Base-by-base conservation (phyloP, 2,797 vertebrate genomes). In the Acrocephalus scirpaceus region DNA sequence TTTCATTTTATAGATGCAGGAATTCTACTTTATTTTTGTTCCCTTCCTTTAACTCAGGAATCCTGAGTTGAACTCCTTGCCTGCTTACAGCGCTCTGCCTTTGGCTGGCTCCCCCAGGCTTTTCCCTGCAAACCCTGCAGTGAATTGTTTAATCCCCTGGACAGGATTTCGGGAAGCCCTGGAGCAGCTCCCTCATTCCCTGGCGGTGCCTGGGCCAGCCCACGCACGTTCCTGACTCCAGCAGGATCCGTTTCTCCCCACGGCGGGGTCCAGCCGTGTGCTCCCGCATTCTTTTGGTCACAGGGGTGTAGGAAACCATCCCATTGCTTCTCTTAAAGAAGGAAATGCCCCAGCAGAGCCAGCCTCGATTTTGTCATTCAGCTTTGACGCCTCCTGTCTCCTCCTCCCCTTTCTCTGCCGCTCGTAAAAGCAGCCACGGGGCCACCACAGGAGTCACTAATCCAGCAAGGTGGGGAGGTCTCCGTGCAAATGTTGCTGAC, bases 271-370 rank as follows among this genome's bases (percentile, higher is more conserved):
- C 1, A 61, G 61, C 90, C 15, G 2, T n/a, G 30, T 75, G 93
- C 94, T 95, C 88, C 86, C 42, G 70, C 94, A 93, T 94, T 93
- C 94, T 78, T 95, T 76, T 81, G 94, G 82, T 36, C 94, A 47
- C 91, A 92, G 85, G 71, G 92, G n/a, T 32, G 29, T 29, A 85
- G 84, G 70, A 90, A 95, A 89, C 2, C 4, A 57, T 57, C 77
- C 70, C 66, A 4, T n/a, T 1, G 9, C 64, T 90, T 40, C n/a
- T 47, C 71, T 94, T 71, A 48, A 16, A 54, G 27, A 92, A 91
- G 57, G 74, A 86, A 92, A 85, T 74, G 54, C 38, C 83, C 84
- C 64, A 80, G 67, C 60, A 79, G 60, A 51, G 61, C 67, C 34
- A 82, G 9, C 67, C 19, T 5, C 3, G 65, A 19, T 60, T 95